These are phyloP conservation scores for Fundulus diaphanus DNA, from an alignment of 2,797 vertebrate species.

Conservation along the genomic window DNA sequence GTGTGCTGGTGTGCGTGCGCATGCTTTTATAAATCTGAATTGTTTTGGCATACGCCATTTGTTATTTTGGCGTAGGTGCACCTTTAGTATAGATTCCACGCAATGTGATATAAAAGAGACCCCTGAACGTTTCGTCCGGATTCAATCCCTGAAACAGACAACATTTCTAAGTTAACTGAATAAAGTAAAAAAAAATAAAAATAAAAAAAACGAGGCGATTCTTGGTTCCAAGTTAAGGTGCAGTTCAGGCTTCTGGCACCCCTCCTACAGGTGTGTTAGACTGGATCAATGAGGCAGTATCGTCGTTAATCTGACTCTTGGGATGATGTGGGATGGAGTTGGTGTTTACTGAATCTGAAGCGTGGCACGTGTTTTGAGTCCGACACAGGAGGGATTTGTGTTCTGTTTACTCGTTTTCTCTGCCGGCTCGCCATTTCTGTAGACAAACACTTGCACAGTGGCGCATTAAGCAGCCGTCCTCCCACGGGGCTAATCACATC, in stretches of 20 bases:
- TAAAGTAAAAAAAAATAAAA: too few relatives aligned
- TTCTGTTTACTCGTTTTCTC: conserved; percentile 47
- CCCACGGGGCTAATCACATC: conserved; percentile 56
- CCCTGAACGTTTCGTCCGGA: not conserved
- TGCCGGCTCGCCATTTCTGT: conserved; percentile 30
- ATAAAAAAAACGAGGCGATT: not conserved
- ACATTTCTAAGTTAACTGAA: not conserved
- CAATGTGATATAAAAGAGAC: too few relatives aligned
- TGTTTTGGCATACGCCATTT: too few relatives aligned
- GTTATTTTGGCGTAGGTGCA: too few relatives aligned
- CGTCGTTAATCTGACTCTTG: not conserved
- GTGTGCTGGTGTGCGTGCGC: too few relatives aligned
- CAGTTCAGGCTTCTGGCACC: not conserved
- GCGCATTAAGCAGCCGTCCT: conserved; percentile 46
- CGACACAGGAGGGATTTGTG: conserved; percentile 36
- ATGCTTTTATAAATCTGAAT: too few relatives aligned
- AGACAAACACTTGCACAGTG: conserved; percentile 49
- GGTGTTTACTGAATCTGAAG: not conserved
- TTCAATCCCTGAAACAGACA: too few relatives aligned
- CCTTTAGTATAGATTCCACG: too few relatives aligned
- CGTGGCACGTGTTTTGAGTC: not conserved
- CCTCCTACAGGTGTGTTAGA: not conserved
- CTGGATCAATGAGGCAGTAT: not conserved
- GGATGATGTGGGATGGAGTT: not conserved
- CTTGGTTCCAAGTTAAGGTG: not conserved